phyloP scores from a whole-genome alignment of 1,140 invertebrate species.

The Musca domestica region DNA sequence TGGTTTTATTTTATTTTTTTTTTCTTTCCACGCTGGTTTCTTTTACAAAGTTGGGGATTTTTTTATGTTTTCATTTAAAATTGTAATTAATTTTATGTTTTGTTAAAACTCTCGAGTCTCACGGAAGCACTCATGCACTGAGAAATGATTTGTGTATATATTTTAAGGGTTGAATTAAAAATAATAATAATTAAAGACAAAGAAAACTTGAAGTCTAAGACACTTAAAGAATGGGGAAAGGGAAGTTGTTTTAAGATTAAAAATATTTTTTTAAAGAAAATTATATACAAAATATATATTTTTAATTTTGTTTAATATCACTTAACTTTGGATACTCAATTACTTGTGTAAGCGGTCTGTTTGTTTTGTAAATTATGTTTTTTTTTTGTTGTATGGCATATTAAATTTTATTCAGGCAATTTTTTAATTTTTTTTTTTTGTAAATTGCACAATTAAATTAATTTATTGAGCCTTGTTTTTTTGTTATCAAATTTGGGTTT shows the following conservation, averaged over 20 bases:
- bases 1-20: background rate
- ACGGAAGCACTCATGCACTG: conserved; percentile 28
- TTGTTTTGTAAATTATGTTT: too few species aligned
- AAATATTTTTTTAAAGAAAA: background rate
- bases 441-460: conserved; percentile 4
- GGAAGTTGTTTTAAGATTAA: background rate
- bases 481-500: background rate
- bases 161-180: conserved; percentile 10
- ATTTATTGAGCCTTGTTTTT: conserved; percentile 10
- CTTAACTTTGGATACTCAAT: conserved; percentile 23
- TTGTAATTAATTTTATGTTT: background rate
- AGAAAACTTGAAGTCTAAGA: conserved; percentile 19
- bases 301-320: conserved; percentile 3
- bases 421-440: background rate
- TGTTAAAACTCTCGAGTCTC: conserved; percentile 24
- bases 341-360: background rate
- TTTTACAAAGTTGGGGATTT: background rate
- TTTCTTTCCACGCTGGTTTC: background rate
- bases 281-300: conserved; percentile 11
- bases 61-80: background rate
- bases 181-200: background rate
- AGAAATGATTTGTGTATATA: background rate
- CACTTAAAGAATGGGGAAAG: background rate
- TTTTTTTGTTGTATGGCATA: background rate
- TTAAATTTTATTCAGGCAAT: background rate